These are phyloP conservation scores for Hyalella azteca DNA, from an alignment of 2,888 invertebrate species.

Conservation along the genomic window DNA sequence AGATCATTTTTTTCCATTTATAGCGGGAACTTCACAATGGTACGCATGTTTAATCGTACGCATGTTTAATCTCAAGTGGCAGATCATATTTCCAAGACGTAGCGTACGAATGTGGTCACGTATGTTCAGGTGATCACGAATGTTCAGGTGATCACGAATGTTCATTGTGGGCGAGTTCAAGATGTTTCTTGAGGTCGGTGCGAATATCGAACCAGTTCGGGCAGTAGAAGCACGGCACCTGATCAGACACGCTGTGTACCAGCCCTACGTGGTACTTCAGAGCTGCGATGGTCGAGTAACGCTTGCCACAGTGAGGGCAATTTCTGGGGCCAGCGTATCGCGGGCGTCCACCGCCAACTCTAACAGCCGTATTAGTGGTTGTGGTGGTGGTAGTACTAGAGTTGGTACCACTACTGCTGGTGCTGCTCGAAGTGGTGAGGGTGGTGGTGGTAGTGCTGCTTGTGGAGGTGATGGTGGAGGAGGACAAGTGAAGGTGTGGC, in stretches of 20 bases:
- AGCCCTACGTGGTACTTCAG: slow-evolving; percentile 58
- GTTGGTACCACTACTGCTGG: background rate
- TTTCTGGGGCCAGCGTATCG: slow-evolving; percentile 58
- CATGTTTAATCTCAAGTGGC: no score
- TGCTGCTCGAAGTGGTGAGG: background rate
- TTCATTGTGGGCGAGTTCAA: slow-evolving; percentile 57
- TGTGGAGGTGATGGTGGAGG: slow-evolving; percentile 13
- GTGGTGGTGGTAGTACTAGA: slow-evolving; percentile 5
- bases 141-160: slow-evolving; percentile 54
- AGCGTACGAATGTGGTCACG: no score
- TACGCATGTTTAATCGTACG: no score
- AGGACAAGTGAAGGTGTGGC: slow-evolving; percentile 10
- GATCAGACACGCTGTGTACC: slow-evolving; percentile 58
- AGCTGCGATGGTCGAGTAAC: slow-evolving; percentile 58
- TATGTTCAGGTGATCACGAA: no score
- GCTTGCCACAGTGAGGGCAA: slow-evolving; percentile 59
- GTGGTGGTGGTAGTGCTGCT: slow-evolving; percentile 26
- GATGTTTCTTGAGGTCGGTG: slow-evolving; percentile 58
- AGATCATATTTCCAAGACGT: no score
- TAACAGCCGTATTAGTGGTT: background rate
- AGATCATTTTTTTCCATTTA: no score
- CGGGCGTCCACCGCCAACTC: slow-evolving; percentile 40
- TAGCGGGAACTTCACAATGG: no score
- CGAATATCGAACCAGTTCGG: slow-evolving; percentile 58
- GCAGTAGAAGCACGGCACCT: slow-evolving; percentile 58